Conservation (phyloP, 2,888 invertebrate genomes). For the Epirrita christyi region DNA sequence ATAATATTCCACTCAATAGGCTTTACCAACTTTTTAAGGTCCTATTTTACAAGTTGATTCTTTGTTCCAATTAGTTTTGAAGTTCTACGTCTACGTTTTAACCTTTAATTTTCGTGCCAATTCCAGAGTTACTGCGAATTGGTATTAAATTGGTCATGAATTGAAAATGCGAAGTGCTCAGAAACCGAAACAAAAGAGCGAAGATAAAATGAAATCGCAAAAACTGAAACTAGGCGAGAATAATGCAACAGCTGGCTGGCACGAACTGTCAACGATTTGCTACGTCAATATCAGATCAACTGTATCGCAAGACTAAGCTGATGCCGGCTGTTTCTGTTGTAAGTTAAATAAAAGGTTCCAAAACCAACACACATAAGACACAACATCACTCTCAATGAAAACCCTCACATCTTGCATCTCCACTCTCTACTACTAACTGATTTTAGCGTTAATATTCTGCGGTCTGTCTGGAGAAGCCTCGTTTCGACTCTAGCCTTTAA, state of each 20-base stretch:
- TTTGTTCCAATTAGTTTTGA: conserved; percentile 5
- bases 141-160: conserved; percentile 15
- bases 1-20: conserved; percentile 21
- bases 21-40: conserved; percentile 10
- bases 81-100: not conserved
- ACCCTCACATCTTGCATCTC: not conserved
- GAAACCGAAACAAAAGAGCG: conserved; percentile 7
- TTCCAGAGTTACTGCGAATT: not conserved
- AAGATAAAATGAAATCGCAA: conserved; percentile 21
- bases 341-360: not conserved
- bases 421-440: not conserved
- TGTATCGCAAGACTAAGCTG: conserved; percentile 16
- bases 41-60: conserved; percentile 18
- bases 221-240: conserved; percentile 16
- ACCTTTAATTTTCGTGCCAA: conserved; percentile 5
- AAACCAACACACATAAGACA: not conserved
- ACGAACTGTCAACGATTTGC: conserved; percentile 28
- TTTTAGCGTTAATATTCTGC: conserved; percentile 10
- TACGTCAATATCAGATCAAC: conserved; percentile 23
- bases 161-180: conserved; percentile 18
- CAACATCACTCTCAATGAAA: not conserved
- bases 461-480: conserved; percentile 9
- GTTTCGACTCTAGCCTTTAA: conserved; percentile 3
- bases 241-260: conserved; percentile 23
- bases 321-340: conserved; percentile 1